A percentile compares a stretch with the other conserved stretches of the same genome.
Conservation (phyloP, 2,797 vertebrate species). For the Lepus townsendii region DNA sequence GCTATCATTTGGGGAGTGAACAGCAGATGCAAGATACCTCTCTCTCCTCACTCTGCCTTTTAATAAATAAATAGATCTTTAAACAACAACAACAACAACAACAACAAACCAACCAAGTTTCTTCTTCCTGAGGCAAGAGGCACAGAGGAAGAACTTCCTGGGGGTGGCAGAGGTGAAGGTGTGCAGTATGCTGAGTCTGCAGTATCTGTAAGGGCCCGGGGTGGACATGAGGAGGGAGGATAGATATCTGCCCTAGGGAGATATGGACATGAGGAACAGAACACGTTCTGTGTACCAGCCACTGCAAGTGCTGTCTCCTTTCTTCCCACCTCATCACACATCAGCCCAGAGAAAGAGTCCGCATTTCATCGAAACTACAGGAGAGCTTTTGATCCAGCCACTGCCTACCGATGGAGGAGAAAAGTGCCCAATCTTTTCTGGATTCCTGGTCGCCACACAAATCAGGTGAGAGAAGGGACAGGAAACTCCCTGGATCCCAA, state of each 20-base stretch:
- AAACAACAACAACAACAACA: too few species aligned
- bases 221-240: neutral
- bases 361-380: neutral
- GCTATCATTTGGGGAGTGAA: too few species aligned
- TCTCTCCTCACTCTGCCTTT: too few species aligned
- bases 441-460: too few species aligned
- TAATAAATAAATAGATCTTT: too few species aligned
- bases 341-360: neutral
- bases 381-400: too few species aligned
- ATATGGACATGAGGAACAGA: neutral
- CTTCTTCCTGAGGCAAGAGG: neutral
- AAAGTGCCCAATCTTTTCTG: too few species aligned
- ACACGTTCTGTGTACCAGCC: neutral
- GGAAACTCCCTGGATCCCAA: too few species aligned
- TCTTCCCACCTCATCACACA: neutral
- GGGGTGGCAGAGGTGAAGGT: neutral
- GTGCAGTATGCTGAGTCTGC: neutral
- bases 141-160: neutral
- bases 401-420: too few species aligned
- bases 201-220: neutral
- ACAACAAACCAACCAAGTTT: neutral
- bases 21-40: too few species aligned
- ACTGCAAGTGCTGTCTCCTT: neutral
- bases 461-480: too few species aligned
- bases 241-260: neutral